Conservation (phyloP, 2,888 invertebrate genomes). For the Euzophera pinguis region DNA sequence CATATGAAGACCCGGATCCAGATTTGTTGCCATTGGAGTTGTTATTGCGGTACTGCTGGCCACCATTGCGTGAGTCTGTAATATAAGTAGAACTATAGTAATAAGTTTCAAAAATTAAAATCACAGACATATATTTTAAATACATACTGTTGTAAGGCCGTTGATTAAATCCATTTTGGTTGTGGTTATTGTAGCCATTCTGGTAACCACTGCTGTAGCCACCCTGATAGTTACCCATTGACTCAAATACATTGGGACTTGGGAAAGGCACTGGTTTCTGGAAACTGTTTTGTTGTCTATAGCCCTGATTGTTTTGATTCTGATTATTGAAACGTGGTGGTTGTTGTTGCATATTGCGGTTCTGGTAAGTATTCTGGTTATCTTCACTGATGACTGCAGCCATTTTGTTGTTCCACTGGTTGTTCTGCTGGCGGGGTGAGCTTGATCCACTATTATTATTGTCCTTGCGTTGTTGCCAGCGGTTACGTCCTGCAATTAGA, state of each 20-base stretch:
- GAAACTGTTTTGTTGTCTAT: conserved; percentile 71
- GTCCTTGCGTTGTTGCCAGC: conserved; percentile 82
- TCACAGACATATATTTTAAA: neutral
- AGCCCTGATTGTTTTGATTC: conserved; percentile 59
- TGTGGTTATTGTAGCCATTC: conserved; percentile 68
- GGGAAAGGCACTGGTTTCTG: conserved; percentile 79
- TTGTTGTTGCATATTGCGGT: conserved; percentile 54
- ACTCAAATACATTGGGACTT: conserved; percentile 79
- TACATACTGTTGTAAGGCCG: conserved; percentile 67
- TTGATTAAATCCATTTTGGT: conserved; percentile 70
- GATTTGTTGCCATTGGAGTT: conserved; percentile 58
- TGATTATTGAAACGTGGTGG: conserved; percentile 77
- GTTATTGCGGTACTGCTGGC: conserved; percentile 65
- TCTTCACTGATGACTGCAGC: conserved; percentile 53
- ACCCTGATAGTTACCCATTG: conserved; percentile 78
- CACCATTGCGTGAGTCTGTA: conserved; percentile 58
- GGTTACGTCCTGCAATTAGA: conserved; percentile 67
- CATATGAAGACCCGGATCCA: conserved; percentile 68
- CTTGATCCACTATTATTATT: conserved; percentile 69
- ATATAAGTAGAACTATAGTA: neutral
- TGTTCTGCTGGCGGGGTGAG: conserved; percentile 74
- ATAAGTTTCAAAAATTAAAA: neutral
- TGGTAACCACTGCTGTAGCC: conserved; percentile 76
- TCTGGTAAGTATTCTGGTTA: conserved; percentile 54
- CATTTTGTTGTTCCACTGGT: conserved; percentile 77